These are phyloP conservation scores for Rhagoletis pomonella DNA, from an alignment of 1,140 invertebrate species.

Conservation along the genomic window DNA sequence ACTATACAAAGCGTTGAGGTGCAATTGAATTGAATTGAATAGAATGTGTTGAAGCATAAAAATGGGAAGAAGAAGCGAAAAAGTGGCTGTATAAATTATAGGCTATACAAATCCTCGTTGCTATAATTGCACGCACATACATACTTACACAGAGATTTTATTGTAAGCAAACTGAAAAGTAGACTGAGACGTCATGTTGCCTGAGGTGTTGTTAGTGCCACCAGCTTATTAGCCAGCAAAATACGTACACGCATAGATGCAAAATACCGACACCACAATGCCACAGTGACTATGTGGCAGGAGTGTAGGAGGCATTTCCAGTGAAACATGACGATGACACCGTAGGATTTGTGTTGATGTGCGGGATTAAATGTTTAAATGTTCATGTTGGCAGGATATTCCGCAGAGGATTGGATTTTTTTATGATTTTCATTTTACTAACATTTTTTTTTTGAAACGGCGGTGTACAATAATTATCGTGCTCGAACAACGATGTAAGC, in stretches of 20 bases:
- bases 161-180: slow-evolving; percentile 13
- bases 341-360: slow-evolving; percentile 19
- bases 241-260: background rate
- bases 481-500: background rate
- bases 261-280: slow-evolving; percentile 12
- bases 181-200: slow-evolving; percentile 69
- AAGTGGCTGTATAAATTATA: slow-evolving; percentile 46
- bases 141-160: slow-evolving; percentile 1
- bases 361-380: slow-evolving; percentile 45
- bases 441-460: background rate
- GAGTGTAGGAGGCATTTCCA: slow-evolving; percentile 3
- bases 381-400: slow-evolving; percentile 17
- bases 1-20: background rate
- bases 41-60: slow-evolving; percentile 9
- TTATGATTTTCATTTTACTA: slow-evolving; percentile 23
- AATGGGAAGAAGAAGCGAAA: background rate
- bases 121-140: background rate
- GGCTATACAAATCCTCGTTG: background rate
- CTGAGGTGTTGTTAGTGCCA: slow-evolving; percentile 73
- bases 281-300: background rate
- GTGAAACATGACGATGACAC: slow-evolving; percentile 42
- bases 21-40: slow-evolving; percentile 11
- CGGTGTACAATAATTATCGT: background rate
- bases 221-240: slow-evolving; percentile 66
- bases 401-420: background rate